Conservation (phyloP, 2,888 invertebrate genomes). For the Chaitophorus viminalis region DNA sequence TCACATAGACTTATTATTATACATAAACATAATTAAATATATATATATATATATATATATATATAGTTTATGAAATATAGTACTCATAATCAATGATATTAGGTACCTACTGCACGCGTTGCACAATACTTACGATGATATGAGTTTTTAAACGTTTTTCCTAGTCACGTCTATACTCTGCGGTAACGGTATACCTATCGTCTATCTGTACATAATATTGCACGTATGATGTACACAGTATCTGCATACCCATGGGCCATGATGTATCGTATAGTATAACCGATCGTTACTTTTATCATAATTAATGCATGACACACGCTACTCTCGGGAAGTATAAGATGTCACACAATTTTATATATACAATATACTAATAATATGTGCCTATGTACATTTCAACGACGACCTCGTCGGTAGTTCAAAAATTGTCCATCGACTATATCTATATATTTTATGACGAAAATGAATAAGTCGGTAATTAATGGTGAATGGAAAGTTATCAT, state of each 20-base stretch:
- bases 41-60: too few species aligned
- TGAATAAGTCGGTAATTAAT: background rate
- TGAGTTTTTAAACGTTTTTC: background rate
- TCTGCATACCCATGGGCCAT: too few species aligned
- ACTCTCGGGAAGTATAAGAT: background rate
- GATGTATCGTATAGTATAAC: background rate
- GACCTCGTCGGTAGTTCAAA: background rate
- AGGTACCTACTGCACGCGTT: background rate
- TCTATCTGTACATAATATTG: background rate
- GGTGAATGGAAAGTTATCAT: background rate
- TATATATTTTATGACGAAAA: background rate
- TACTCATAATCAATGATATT: too few species aligned
- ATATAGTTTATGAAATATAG: too few species aligned
- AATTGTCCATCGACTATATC: too few species aligned
- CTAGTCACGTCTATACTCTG: background rate
- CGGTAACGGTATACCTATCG: background rate
- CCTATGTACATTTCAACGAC: background rate
- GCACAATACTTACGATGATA: background rate
- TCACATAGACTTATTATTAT: too few species aligned
- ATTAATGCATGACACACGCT: background rate
- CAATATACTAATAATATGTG: background rate
- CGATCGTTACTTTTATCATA: background rate
- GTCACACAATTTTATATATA: background rate
- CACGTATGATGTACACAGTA: background rate
- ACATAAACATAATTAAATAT: too few species aligned